A percentile compares a stretch with the other conserved stretches of the same genome.
Evolutionary conservation across 2,113 vertebrate species (phyloP).

Genomic region (Brachypodius melanocephalos): DNA sequence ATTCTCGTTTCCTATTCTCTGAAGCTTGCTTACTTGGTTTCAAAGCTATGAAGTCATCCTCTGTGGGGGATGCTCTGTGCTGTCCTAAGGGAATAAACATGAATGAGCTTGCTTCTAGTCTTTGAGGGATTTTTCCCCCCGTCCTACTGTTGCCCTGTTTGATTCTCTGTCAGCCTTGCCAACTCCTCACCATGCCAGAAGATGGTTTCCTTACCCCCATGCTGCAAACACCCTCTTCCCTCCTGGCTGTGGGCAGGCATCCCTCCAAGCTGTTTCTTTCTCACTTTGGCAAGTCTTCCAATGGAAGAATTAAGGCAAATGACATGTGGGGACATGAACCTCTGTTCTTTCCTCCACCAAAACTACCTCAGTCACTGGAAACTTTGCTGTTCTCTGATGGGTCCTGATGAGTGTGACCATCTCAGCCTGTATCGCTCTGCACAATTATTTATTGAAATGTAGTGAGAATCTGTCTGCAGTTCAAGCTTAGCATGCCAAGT

Average conservation of each 20-base stretch:
- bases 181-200: background rate
- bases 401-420: background rate
- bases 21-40: background rate
- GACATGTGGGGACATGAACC: background rate
- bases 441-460: background rate
- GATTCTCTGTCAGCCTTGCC: slow-evolving; percentile 9
- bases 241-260: background rate
- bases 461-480: background rate
- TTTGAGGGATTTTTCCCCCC: background rate
- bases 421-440: rapidly evolving
- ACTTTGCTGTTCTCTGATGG: rapidly evolving
- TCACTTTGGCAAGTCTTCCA: background rate
- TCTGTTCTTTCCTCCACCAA: background rate
- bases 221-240: background rate
- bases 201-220: background rate
- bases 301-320: background rate
- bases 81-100: background rate
- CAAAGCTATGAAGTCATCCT: slow-evolving; percentile 1
- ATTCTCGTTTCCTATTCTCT: background rate
- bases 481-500: background rate
- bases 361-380: background rate
- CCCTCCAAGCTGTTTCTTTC: slow-evolving; percentile 12
- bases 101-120: background rate
- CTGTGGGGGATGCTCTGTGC: slow-evolving; percentile 3
- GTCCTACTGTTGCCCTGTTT: slow-evolving; percentile 12